These are phyloP conservation scores for Pelmatolapia mariae DNA, from an alignment of 2,113 vertebrate species.

Conservation along the genomic window DNA sequence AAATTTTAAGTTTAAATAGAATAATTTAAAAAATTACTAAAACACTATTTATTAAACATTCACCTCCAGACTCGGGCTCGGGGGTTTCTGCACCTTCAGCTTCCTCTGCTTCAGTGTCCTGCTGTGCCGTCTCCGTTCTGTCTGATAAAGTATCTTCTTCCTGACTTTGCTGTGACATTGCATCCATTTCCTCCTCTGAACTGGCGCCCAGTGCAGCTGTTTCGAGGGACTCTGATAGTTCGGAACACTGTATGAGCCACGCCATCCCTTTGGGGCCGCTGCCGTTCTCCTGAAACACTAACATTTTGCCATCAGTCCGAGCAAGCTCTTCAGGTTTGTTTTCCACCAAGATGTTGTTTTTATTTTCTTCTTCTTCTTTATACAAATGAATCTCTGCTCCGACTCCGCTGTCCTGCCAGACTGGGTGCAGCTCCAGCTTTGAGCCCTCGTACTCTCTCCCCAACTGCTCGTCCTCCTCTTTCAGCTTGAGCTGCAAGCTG, in stretches of 20 bases:
- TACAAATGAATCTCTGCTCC: not conserved
- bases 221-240: not conserved
- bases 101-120: not conserved
- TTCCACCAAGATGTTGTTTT: not conserved
- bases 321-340: not conserved
- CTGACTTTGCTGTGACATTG: not conserved
- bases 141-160: not conserved
- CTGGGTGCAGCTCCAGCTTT: not conserved
- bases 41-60: not conserved
- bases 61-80: not conserved
- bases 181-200: not conserved
- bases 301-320: not conserved
- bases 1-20: not conserved
- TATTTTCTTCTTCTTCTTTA: not conserved
- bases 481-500: not conserved
- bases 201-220: fast-evolving
- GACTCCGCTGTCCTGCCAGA: not conserved
- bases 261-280: not conserved
- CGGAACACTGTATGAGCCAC: not conserved
- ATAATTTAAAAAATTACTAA: not conserved
- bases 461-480: not conserved
- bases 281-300: not conserved
- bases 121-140: fast-evolving
- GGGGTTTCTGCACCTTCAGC: not conserved
- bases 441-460: not conserved